Evolutionary conservation across 2,888 invertebrate species (phyloP).

Genomic region (Tinea semifulvella): DNA sequence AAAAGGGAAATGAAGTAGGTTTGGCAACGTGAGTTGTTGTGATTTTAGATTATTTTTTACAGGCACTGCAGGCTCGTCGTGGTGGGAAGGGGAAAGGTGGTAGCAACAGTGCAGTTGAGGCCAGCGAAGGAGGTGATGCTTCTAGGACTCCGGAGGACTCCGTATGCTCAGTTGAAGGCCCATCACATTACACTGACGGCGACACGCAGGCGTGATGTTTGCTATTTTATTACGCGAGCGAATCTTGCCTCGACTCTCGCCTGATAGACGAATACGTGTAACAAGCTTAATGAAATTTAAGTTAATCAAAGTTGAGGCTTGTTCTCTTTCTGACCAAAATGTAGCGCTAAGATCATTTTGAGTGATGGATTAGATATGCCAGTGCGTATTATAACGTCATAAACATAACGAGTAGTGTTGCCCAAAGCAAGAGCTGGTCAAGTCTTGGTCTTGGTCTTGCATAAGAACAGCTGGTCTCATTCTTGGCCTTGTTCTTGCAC

Average conservation of each 20-base stretch:
- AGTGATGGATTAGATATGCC: too few species aligned
- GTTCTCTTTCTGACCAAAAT: background rate
- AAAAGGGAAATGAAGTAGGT: background rate
- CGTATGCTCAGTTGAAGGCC: constrained; percentile 88
- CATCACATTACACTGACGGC: constrained; percentile 72
- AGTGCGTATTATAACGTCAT: too few species aligned
- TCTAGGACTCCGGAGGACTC: constrained; percentile 92
- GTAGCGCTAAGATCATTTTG: too few species aligned
- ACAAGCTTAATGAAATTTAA: too few species aligned
- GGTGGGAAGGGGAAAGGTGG: constrained; percentile 62
- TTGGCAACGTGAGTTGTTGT: background rate
- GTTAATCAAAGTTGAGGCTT: background rate
- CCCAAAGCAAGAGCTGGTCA: too few species aligned
- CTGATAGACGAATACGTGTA: constrained; percentile 3
- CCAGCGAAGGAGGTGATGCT: constrained; percentile 77
- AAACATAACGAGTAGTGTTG: too few species aligned
- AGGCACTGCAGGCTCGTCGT: constrained; percentile 81
- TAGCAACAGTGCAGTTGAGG: constrained; percentile 66
- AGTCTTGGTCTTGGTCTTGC: too few species aligned
- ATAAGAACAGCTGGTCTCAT: too few species aligned
- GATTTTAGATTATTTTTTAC: constrained; percentile 18
- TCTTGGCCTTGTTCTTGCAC: too few species aligned
- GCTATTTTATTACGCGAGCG: constrained; percentile 4
- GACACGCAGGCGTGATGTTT: constrained; percentile 54
- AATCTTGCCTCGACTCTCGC: background rate